Percentiles rank a stretch among this genome's conserved stretches.
phyloP scores from a whole-genome alignment of 2,797 vertebrate genomes.

The Gambusia yucatana region DNA sequence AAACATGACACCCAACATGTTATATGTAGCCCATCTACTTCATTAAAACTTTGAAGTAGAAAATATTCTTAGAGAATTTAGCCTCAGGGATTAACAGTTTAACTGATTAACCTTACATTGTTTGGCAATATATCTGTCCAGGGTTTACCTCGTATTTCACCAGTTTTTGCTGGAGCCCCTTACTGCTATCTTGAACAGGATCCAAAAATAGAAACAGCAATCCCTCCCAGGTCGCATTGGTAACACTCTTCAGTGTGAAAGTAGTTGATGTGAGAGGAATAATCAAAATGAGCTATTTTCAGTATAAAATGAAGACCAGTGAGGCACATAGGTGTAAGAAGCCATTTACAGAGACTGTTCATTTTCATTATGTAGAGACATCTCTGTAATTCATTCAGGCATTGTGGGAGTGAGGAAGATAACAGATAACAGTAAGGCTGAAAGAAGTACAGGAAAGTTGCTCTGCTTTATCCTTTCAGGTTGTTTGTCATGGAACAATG shows the following conservation, averaged over 20 bases:
- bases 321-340: not conserved
- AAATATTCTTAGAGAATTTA: not conserved
- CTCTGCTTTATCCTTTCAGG: not conserved
- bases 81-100: not conserved
- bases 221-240: not conserved
- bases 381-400: not conserved
- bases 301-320: not conserved
- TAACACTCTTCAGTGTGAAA: not conserved
- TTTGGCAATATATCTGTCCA: not conserved
- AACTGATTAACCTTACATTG: not conserved
- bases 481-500: not conserved
- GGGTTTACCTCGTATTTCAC: not conserved
- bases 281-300: not conserved
- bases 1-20: slow-evolving; percentile 2
- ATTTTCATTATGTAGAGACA: not conserved
- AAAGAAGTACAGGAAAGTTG: not conserved
- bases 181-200: not conserved
- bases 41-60: slow-evolving; percentile 1
- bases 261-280: not conserved
- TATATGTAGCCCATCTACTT: too few relatives aligned
- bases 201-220: not conserved
- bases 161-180: not conserved
- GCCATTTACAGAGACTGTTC: not conserved
- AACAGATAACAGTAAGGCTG: not conserved
- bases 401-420: not conserved